Evolutionary conservation across 2,888 invertebrate genomes (phyloP), one percentile per base, ranked within the genome.

Genomic region (Nymphalis c-album): DNA sequence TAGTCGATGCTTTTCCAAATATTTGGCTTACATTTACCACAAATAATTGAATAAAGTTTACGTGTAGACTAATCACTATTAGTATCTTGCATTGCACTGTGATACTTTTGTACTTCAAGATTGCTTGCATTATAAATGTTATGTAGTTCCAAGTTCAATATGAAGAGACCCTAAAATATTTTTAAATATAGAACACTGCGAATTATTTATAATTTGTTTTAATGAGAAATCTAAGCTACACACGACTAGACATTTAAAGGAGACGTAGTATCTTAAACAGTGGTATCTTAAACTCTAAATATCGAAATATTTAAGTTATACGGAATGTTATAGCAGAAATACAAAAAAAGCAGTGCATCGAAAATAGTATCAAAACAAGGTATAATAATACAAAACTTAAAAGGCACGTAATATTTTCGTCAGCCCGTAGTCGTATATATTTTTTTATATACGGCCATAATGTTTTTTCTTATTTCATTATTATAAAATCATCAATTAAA

Each of bases 241-340:
- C 66, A 74, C 76, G 80, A 81, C 80, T 81, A 80, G 79, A 78
- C 74, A 78, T 77, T 74, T 76, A 77, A 77, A 75, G 65, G 70
- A 74, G 74, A 68, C 69, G 66, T 66, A 60, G 65, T n/a, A n/a
- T n/a, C n/a, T n/a, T n/a, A 73, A 75, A 67, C 22, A 60, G 59
- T 40, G 59, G 53, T 69, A 64, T 58, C 67, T 70, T 68, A 70
- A 57, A n/a, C 45, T 61, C 64, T 64, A 58, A 57, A 68, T 48
- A 68, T 22, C 57, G 16, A 63, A 59, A 55, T 47, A 20, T 53
- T 59, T 64, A 66, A 57, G 51, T 58, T 18, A 67, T 68, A 65
- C 58, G 72, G 72, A 72, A 72, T 72, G 72, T 68, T 64, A 63
- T 20, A 53, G 57, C 40, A 31, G 26, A 31, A 60, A 53, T 65